Evolutionary conservation across 2,113 vertebrate species (phyloP).

Genomic region (Antechinus flavipes): DNA sequence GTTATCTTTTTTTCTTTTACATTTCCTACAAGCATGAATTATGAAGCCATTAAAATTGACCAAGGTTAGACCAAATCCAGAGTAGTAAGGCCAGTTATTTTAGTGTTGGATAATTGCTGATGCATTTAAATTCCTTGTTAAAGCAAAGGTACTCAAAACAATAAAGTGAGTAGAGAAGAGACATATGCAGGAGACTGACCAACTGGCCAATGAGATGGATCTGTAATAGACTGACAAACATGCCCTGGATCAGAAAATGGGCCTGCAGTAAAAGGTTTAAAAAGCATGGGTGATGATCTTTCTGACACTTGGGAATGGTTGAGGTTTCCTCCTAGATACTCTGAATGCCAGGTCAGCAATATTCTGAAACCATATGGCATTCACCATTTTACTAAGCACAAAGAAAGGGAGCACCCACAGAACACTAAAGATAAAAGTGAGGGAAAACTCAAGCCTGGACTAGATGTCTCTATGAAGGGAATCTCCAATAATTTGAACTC

Average conservation of each 20-base stretch:
- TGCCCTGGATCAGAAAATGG: too few relatives aligned
- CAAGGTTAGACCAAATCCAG: slow-evolving; percentile 97
- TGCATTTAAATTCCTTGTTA: slow-evolving; percentile 99
- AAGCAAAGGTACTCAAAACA: slow-evolving; percentile 99
- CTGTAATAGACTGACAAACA: too few relatives aligned
- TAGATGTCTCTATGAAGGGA: slow-evolving; percentile 96
- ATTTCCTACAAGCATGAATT: too few relatives aligned
- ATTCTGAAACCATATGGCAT: slow-evolving; percentile 99
- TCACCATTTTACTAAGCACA: slow-evolving; percentile 98
- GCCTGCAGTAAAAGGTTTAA: too few relatives aligned
- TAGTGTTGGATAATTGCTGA: slow-evolving; percentile 96
- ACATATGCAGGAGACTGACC: too few relatives aligned
- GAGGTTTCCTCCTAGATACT: slow-evolving; percentile 95
- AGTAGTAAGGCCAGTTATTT: slow-evolving; percentile 99
- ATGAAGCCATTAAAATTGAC: slow-evolving; percentile 75
- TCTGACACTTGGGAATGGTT: slow-evolving; percentile 97
- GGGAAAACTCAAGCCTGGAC: slow-evolving; percentile 97
- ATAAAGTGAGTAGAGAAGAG: slow-evolving; percentile 85
- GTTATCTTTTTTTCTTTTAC: too few relatives aligned
- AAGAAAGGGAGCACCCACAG: slow-evolving; percentile 99
- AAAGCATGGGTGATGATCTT: slow-evolving; percentile 97
- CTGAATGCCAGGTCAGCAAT: slow-evolving; percentile 98
- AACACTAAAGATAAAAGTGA: slow-evolving; percentile 96
- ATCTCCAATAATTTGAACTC: slow-evolving; percentile 95
- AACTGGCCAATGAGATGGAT: too few relatives aligned